A percentile compares a stretch with the other conserved stretches of the same genome.
These are phyloP conservation scores for Poecile atricapillus DNA, from an alignment of 2,113 vertebrate species.

Conservation along the genomic window DNA sequence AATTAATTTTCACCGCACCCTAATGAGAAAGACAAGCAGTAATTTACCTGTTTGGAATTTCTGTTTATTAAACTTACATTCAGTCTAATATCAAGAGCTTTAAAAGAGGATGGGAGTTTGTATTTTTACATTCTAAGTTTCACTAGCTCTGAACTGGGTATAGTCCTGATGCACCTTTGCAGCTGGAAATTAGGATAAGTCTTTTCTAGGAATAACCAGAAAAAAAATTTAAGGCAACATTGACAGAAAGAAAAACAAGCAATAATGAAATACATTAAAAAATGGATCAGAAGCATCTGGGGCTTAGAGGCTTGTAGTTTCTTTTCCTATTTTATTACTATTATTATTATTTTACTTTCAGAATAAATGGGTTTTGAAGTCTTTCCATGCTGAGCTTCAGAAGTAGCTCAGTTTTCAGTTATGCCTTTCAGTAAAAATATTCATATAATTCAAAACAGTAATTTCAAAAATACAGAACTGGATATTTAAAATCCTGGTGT, in stretches of 20 bases:
- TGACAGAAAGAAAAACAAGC: background rate
- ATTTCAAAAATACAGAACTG: background rate
- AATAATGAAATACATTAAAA: background rate
- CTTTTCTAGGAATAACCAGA: background rate
- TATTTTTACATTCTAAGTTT: background rate
- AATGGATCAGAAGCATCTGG: background rate
- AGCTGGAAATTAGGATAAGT: background rate
- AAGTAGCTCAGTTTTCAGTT: background rate
- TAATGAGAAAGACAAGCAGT: slow-evolving; percentile 33
- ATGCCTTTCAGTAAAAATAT: background rate
- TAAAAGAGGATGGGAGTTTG: background rate
- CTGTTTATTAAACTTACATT: slow-evolving; percentile 46
- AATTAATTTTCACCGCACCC: slow-evolving; percentile 33
- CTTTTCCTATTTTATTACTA: background rate
- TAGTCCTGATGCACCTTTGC: background rate
- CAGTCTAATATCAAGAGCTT: slow-evolving; percentile 17
- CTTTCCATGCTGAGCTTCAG: background rate
- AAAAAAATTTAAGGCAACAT: background rate
- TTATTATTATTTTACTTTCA: background rate
- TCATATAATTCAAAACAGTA: slow-evolving; percentile 13
- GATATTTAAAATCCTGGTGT: slow-evolving; percentile 11
- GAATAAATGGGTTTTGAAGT: background rate
- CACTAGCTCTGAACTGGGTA: background rate
- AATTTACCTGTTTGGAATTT: slow-evolving; percentile 54
- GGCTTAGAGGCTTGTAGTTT: background rate